Evolutionary conservation across 1,140 invertebrate species (phyloP), one percentile per base, ranked within the genome.

Genomic region (Homarus americanus): DNA sequence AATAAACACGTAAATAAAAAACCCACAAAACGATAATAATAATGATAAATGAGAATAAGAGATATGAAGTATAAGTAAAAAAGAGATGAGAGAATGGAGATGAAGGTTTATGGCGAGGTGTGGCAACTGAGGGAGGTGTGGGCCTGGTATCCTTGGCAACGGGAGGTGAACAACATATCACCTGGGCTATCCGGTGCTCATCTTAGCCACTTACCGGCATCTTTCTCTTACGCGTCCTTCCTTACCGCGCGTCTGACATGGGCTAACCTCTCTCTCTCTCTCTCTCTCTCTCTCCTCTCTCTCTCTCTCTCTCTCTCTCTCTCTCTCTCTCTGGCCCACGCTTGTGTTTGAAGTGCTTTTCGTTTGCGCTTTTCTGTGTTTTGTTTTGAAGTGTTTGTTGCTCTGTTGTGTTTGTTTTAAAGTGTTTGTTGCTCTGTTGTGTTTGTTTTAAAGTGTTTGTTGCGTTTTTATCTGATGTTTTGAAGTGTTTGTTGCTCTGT

Each of bases 121-220:
- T 53, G 34, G 80, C 41, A 66, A 28, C 17, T 34, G 58, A n/a
- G 63, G 63, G 58, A 66, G 36, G 36, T 36, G 53, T 83, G 53
- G 53, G 9, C n/a, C 63, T 32, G 63, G 63, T 69, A 41, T 3
- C 76, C 76, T 44, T 79, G 76, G 40, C 32, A 44, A 79, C 76
- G 76, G 76, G 76, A 79, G 76, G 76, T 79, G 76, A 44, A 32
- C 76, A 79, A 79, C 76, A 79, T 79, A 79, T 79, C 76, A 79
- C 76, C 76, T 79, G 76, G 40, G 40, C 76, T 79, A 58, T 58
- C 76, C 40, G 17, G 5, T 44, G 38, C 40, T 79, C 76, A 79
- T 79, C 76, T 79, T 32, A 44, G 53, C 76, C 24, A n/a, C n/a
- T n/a, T 44, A 79, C 76, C 76, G 32, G 5, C n/a, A 69, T 69